Base-by-base conservation (phyloP, 1,140 invertebrate species). In the Drosophila pseudoobscura region DNA sequence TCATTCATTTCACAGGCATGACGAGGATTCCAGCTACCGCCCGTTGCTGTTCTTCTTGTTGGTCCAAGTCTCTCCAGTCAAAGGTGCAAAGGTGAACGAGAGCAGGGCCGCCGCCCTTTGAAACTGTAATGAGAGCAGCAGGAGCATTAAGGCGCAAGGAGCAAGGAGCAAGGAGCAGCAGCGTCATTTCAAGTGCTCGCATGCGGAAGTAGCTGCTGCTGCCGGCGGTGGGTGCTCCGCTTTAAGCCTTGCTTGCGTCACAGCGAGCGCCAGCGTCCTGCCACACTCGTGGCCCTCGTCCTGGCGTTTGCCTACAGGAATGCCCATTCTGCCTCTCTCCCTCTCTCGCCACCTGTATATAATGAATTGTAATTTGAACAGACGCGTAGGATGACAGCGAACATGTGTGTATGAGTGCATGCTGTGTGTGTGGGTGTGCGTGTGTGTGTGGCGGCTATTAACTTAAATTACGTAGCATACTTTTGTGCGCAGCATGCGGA, bases 351-450 rank as follows among this genome's bases (percentile, higher is more conserved):
- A 55, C 57, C 61, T 87, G 61, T 60, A 59, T 68, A 78, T 85
- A 87, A 87, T 78, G 82, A 87, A 87, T 87, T 87, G 82, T 88
- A 88, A 87, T 87, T 82, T 87, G 75, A 87, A 88, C 78, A 88
- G 75, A 85, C 82, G 66, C 68, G 59, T 22, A 54, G 46, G 56
- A 52, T 64, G 51, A 55, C 53, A 53, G 65, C 57, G 44, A 53
- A 39, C 20, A 31, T 35, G 41, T 35, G 15, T 35, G 29, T 39
- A 39, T 11, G 9, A 35, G 41, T 39, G 20, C 22, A 29, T 43
- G 4, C 29, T 63, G 29, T 29, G 49, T 24, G 44, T 43, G 39
- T 45, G 49, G 20, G 59, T 35, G 44, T 43, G 39, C 29, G 20
- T 46, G 22, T 15, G 45, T 75, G 59, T 50, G 47, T 41, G 70